Base-by-base conservation (phyloP, 2,113 vertebrate genomes). In the Silurus glanis region DNA sequence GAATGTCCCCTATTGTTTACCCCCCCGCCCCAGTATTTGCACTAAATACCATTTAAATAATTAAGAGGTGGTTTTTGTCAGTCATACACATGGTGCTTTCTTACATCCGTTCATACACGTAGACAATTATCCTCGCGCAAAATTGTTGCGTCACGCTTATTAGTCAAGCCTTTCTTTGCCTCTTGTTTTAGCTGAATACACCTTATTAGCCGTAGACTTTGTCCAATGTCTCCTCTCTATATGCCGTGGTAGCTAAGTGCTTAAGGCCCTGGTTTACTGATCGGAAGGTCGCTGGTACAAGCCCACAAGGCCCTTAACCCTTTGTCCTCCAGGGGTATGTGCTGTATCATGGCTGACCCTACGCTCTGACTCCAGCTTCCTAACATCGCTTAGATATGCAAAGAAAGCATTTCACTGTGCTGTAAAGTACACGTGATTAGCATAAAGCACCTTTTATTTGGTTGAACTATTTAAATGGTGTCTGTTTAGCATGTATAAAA, bases 91-190 rank as follows among this genome's bases (percentile, higher is more conserved):
- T 66, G 10, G 7, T 1, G 8, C 14, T 74, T 82, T 10, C 53
- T 59, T 21, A n/a, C 78, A 19, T 82, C 76, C 14, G 19, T 53
- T 28, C 74, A 64, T 55, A 69, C n/a, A 53, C 0, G 25, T 56
- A 9, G 3, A 14, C 51, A 67, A 58, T 59, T 28, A 58, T n/a
- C 12, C 17, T 64, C 67, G 37, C 49, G 23, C 72, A 74, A 76
- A 84, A 51, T 37, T 7, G 23, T 59, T 69, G 79, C 85, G 53
- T 83, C 79, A 47, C 25, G 53, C 45, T 82, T 5, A 49, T 45
- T 61, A 87, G 85, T 82, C 88, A 71, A 85, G 85, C 53, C 59
- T 87, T 37, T 72, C 6, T 69, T 71, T 81, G 37, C 59, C 28
- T 81, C 25, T 79, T 53, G n/a, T 89, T 17, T 28, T 2, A 10